Evolutionary conservation across 2,888 invertebrate genomes (phyloP), one percentile per base, ranked within the genome.

Genomic region (Apodemia duryi): DNA sequence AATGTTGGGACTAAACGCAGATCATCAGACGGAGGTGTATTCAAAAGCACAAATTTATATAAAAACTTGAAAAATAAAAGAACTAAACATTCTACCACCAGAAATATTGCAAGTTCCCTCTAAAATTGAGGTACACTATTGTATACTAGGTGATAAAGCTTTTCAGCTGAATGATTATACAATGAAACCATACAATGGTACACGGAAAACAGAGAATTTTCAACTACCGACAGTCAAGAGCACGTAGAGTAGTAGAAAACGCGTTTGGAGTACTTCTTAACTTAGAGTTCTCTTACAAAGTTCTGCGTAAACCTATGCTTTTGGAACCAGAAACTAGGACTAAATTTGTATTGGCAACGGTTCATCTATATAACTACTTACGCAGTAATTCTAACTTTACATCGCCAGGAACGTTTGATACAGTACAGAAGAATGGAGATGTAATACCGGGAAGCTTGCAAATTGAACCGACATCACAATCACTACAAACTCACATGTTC

Each of bases 171-270:
- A 70, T 51, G 64, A 70, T 66, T 71, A 73, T 68, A 72, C 68
- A 13, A 69, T 75, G 71, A 75, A 70, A 72, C 72, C 73, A 62
- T 75, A 65, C 68, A 67, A 71, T 49, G 70, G 73, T 49, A 67
- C 61, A 60, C 69, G 66, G 67, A 68, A 72, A 64, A 68, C 62
- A 43, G 72, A 70, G 69, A 68, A 69, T 77, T 49, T 78, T 75
- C 68, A 79, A 79, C 69, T 77, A 77, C 65, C 65, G 76, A 21
- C 68, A 75, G 41, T 72, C 65, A 41, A 65, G 72, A 69, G 71
- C 72, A 62, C 69, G 75, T 63, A 67, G 73, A 64, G 63, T 61
- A 29, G 74, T 78, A 51, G 78, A 79, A 69, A 73, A 73, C 69
- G 73, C 70, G 35, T 73, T 73, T 70, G 72, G 73, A 41, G 70